Base-by-base conservation (phyloP, 2,113 vertebrate species). In the Edolisoma coerulescens region DNA sequence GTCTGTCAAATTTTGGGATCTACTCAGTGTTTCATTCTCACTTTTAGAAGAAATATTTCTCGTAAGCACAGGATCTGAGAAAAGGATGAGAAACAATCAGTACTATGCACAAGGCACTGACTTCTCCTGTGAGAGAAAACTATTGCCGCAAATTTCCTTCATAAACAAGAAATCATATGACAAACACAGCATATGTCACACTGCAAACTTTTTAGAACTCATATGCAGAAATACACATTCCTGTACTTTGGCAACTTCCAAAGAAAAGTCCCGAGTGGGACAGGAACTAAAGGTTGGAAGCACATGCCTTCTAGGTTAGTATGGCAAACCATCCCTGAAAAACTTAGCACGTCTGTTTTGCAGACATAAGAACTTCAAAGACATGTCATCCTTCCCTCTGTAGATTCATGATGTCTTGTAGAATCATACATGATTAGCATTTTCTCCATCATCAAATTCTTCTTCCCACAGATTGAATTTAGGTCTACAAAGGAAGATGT, bases 21-120 rank as follows among this genome's bases (percentile, higher is more conserved):
- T 52, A 45, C 27, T 96, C 28, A 93, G n/a, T 1, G 90, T 97
- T 92, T 96, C 96, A 53, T 91, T 95, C 61, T 80, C 95, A 53
- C 16, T 79, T 68, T 17, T 53, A 56, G 70, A 74, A n/a, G 87
- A 86, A 74, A 1, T 45, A 37, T 76, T 93, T 24, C 11, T 71
- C 9, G 6, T 23, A 67, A 47, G 20, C 2, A 5, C 1, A 53
- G 61, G 4, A 53, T 5, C 96, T 97, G 77, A 79, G 50, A 27
- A 80, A 97, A 83, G 18, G 18, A 95, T 32, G 39, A 88, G 59
- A 95, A 90, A 74, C 17, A 61, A 76, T 28, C 52, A 86, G 20
- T 10, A 44, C 10, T 22, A 50, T 61, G 42, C 23, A 74, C 39
- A 54, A 74, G 50, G 56, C 59, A 52, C 26, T 22, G 50, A 37